Conservation (phyloP, 2,888 invertebrate genomes). For the Eupithecia tripunctaria region DNA sequence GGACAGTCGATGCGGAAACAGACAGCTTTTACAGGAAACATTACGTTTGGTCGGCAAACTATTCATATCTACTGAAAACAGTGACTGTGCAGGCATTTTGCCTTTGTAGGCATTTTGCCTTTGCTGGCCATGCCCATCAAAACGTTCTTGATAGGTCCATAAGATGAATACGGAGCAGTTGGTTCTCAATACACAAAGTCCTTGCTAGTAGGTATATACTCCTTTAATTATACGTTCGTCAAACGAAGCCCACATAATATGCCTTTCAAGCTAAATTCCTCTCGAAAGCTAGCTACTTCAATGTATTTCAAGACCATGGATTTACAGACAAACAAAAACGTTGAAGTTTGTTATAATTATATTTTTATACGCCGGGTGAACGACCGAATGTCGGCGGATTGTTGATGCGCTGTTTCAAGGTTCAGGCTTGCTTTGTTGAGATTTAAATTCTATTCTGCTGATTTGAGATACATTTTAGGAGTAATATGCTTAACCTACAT, state of each 20-base stretch:
- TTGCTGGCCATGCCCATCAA: too few species aligned
- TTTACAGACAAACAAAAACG: constrained; percentile 2
- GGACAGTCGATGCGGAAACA: too few species aligned
- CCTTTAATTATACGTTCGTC: too few species aligned
- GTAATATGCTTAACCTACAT: too few species aligned
- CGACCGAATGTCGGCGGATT: not conserved
- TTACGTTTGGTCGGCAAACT: not conserved
- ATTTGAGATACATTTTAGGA: not conserved
- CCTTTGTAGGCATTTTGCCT: too few species aligned
- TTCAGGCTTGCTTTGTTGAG: not conserved
- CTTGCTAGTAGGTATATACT: too few species aligned
- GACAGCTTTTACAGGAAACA: not conserved
- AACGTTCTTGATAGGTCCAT: too few species aligned
- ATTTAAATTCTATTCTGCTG: not conserved
- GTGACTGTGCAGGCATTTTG: too few species aligned
- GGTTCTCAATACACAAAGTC: too few species aligned
- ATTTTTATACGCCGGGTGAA: constrained; percentile 7
- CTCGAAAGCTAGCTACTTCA: not conserved
- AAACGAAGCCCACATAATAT: too few species aligned
- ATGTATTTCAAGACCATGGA: not conserved
- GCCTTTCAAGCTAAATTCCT: not conserved
- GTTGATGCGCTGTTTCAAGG: constrained; percentile 5
- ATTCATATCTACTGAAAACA: not conserved
- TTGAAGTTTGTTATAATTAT: not conserved
- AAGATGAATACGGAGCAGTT: too few species aligned